Percentiles rank a stretch among this genome's conserved stretches.
Evolutionary conservation across 2,113 vertebrate species (phyloP).

Genomic region (Abramis brama): DNA sequence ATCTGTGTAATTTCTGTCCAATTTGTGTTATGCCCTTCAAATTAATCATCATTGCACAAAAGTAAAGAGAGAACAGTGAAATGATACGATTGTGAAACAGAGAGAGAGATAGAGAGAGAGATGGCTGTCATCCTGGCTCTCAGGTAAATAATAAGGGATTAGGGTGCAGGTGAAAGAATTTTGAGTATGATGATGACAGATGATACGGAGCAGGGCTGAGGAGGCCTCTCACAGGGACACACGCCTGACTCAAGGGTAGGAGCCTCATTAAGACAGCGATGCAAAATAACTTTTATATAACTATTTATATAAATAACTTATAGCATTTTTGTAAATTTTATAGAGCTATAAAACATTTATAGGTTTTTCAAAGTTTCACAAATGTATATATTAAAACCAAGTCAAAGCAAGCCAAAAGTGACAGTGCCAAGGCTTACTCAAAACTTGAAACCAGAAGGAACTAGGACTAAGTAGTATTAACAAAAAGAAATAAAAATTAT

Average conservation of each 20-base stretch:
- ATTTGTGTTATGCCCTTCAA: conserved; percentile 48
- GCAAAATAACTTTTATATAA: neutral
- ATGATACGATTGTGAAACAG: conserved; percentile 3
- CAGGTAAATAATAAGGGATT: conserved; percentile 74
- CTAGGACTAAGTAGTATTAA: neutral
- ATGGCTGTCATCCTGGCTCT: conserved; percentile 73
- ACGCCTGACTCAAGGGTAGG: neutral
- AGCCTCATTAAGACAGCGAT: neutral
- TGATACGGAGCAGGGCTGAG: conserved; percentile 1
- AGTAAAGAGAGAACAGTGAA: conserved; percentile 28
- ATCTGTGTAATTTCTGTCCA: conserved; percentile 27
- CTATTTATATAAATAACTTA: neutral
- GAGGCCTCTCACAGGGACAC: conserved; percentile 21
- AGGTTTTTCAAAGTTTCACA: neutral
- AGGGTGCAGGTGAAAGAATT: conserved; percentile 71
- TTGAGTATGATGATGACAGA: conserved; percentile 72
- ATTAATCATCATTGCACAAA: conserved; percentile 33
- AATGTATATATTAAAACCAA: neutral
- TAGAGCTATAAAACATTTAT: neutral
- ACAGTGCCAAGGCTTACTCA: neutral
- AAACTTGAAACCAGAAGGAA: neutral
- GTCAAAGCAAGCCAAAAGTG: neutral
- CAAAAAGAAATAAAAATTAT: too few relatives aligned
- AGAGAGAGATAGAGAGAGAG: conserved; percentile 53
- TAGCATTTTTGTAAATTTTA: neutral